Percentiles rank a stretch among this genome's conserved stretches.
phyloP scores from a whole-genome alignment of 2,888 invertebrate species.

The Cistogaster globosa region DNA sequence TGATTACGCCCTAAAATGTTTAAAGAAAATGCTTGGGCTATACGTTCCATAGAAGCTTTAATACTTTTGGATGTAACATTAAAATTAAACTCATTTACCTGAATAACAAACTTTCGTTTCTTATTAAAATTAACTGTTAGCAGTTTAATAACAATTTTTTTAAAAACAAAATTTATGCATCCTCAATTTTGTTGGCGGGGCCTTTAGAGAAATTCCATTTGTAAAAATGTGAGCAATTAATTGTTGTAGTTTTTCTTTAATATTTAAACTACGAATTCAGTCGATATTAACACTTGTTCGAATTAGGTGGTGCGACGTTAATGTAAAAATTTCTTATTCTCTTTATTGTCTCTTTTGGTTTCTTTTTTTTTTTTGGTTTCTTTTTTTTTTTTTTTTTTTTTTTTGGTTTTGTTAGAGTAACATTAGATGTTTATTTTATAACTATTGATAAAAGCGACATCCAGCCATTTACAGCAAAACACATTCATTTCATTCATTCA shows the following conservation, averaged over 20 bases:
- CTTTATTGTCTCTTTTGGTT: background rate
- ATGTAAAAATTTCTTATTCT: conserved; percentile 22
- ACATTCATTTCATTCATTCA: conserved; percentile 35
- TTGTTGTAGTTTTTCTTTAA: conserved; percentile 40
- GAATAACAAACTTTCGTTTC: too few relatives aligned
- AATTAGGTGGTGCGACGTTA: conserved; percentile 55
- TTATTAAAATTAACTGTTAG: too few relatives aligned
- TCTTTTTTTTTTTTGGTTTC: background rate
- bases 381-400: conserved; percentile 1
- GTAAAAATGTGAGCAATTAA: conserved; percentile 28
- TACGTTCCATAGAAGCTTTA: too few relatives aligned
- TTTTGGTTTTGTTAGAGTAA: conserved; percentile 23
- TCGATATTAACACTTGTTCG: conserved; percentile 68
- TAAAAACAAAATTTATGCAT: conserved; percentile 61
- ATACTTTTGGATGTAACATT: too few relatives aligned
- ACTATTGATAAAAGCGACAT: conserved; percentile 53
- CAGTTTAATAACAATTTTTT: too few relatives aligned
- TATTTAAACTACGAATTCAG: conserved; percentile 46
- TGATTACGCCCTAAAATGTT: too few relatives aligned
- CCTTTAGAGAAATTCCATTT: conserved; percentile 55
- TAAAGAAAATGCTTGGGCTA: too few relatives aligned
- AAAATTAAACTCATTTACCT: too few relatives aligned
- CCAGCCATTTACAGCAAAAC: conserved; percentile 33
- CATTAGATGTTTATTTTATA: conserved; percentile 49
- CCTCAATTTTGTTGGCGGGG: conserved; percentile 54